A percentile compares a stretch with the other conserved stretches of the same genome.
Conservation (phyloP, 2,797 vertebrate genomes). For the Petrocephalus schoutedeni region DNA sequence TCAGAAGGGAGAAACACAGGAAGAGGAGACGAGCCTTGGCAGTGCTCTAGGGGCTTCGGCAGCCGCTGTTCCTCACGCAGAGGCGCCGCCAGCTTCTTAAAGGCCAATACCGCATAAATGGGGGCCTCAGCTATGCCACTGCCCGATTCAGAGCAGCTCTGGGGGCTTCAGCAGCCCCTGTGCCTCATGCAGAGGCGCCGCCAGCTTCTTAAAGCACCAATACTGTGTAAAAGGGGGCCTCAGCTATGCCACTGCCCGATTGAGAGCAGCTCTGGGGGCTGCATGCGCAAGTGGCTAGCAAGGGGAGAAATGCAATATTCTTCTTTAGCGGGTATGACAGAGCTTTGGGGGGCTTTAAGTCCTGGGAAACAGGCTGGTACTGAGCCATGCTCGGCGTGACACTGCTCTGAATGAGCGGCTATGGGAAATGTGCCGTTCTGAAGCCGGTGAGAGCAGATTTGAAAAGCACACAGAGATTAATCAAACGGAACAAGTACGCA, state of each 20-base stretch:
- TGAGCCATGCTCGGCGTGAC: neutral
- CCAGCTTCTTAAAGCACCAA: neutral
- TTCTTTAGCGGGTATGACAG: neutral
- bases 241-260: neutral
- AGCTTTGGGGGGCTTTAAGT: neutral
- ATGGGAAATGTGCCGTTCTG: neutral
- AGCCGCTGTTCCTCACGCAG: neutral
- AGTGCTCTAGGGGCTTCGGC: neutral
- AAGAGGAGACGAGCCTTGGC: neutral
- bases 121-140: neutral
- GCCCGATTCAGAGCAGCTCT: neutral
- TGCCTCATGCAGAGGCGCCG: neutral
- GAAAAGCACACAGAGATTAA: neutral
- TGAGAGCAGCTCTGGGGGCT: neutral
- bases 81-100: neutral
- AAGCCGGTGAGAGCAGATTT: neutral
- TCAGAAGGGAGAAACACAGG: neutral
- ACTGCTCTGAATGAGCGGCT: neutral
- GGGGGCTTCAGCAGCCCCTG: neutral
- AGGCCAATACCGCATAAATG: neutral
- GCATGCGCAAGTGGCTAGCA: neutral
- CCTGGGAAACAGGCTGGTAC: neutral
- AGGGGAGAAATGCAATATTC: neutral
- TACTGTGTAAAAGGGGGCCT: neutral
- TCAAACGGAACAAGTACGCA: neutral